phyloP scores from a whole-genome alignment of 2,113 vertebrate species.

The Cyanistes caeruleus region DNA sequence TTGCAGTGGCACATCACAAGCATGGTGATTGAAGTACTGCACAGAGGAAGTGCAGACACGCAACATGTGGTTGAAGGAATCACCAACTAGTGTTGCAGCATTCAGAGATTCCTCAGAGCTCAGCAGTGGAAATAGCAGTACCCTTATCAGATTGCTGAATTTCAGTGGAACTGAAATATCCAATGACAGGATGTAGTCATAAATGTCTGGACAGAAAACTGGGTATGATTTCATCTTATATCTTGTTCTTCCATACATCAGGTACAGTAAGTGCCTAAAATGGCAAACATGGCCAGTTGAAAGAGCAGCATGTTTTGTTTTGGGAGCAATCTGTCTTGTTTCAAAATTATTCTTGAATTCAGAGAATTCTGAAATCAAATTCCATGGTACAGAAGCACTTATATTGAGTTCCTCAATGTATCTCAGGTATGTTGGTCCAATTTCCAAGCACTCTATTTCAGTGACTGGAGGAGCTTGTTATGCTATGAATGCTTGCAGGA shows the following conservation, averaged over 20 bases:
- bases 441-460: neutral
- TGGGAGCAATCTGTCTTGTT: neutral
- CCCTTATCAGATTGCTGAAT: neutral
- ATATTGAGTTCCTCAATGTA: neutral
- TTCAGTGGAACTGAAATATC: neutral
- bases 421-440: neutral
- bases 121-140: neutral
- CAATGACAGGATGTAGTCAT: neutral
- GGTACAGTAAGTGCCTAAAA: fast-evolving
- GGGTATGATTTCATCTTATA: neutral
- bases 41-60: neutral
- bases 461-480: neutral
- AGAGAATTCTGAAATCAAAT: neutral
- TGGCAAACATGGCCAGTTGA: neutral
- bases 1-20: neutral
- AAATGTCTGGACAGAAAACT: neutral
- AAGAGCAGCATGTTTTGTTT: neutral
- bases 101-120: neutral
- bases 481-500: neutral
- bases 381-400: neutral
- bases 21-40: neutral
- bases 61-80: neutral
- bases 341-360: neutral
- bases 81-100: neutral
- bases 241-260: neutral